These are phyloP conservation scores for Mugil cephalus DNA, from an alignment of 2,113 vertebrate genomes.

Conservation along the genomic window DNA sequence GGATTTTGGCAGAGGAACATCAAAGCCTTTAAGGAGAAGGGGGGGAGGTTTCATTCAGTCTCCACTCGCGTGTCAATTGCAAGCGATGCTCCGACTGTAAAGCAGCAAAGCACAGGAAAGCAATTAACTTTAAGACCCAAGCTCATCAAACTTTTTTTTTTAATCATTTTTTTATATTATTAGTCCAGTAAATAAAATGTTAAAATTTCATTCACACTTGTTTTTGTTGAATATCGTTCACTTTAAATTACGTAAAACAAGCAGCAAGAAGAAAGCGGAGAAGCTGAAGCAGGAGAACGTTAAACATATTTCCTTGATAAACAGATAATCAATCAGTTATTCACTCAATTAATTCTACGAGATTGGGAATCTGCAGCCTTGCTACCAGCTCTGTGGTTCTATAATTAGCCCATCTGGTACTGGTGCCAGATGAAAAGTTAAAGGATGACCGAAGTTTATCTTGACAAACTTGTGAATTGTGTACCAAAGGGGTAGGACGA, in stretches of 20 bases:
- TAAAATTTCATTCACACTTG: neutral
- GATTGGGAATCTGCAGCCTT: neutral
- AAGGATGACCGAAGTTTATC: neutral
- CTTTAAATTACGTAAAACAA: neutral
- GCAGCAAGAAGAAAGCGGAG: neutral
- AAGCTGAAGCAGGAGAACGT: neutral
- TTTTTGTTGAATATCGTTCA: neutral
- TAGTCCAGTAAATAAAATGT: neutral
- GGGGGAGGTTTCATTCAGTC: conserved; percentile 25
- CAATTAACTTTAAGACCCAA: conserved; percentile 38
- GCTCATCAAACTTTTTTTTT: neutral
- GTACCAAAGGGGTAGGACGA: too few relatives aligned
- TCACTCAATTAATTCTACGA: conserved; percentile 9
- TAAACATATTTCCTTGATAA: neutral
- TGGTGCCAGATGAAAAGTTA: neutral
- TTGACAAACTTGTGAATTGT: too few relatives aligned
- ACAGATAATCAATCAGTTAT: conserved; percentile 26
- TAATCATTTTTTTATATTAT: conserved; percentile 2
- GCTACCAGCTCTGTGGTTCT: neutral
- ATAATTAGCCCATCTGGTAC: too few relatives aligned
- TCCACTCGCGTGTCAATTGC: conserved; percentile 44
- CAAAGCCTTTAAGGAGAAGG: conserved; percentile 58
- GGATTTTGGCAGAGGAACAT: conserved; percentile 66
- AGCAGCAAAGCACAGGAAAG: conserved; percentile 24
- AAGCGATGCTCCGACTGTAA: conserved; percentile 51